These are phyloP conservation scores for Perca fluviatilis DNA, from an alignment of 2,113 vertebrate genomes.

Conservation along the genomic window DNA sequence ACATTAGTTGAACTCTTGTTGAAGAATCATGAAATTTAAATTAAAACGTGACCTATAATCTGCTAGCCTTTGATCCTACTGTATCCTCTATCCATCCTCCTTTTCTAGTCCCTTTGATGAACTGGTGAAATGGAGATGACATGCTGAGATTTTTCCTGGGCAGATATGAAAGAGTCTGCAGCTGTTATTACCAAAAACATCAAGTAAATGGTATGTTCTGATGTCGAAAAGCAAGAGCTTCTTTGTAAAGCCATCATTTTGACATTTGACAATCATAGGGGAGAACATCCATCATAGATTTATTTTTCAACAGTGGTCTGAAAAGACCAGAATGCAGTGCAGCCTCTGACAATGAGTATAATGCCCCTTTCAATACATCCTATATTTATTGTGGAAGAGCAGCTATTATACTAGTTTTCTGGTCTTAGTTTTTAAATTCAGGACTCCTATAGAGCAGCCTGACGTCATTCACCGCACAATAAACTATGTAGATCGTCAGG, in stretches of 20 bases:
- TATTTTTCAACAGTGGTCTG: not conserved
- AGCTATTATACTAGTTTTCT: too few relatives aligned
- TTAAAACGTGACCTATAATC: not conserved
- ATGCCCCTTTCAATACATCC: not conserved
- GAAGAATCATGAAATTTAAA: not conserved
- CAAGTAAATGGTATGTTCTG: slow-evolving; percentile 8
- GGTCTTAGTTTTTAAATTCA: too few relatives aligned
- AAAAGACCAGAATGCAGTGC: not conserved
- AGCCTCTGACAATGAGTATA: not conserved
- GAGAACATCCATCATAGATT: not conserved
- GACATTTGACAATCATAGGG: slow-evolving; percentile 23
- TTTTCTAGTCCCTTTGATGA: slow-evolving; percentile 11
- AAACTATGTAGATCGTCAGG: too few relatives aligned
- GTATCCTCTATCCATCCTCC: not conserved
- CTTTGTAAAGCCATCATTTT: not conserved
- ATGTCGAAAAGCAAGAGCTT: slow-evolving; percentile 6
- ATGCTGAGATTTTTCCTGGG: slow-evolving; percentile 1
- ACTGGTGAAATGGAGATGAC: not conserved
- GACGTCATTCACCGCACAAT: too few relatives aligned
- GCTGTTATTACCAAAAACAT: slow-evolving; percentile 6
- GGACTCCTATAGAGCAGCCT: too few relatives aligned
- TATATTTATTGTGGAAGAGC: too few relatives aligned
- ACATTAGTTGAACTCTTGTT: not conserved
- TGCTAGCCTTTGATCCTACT: not conserved
- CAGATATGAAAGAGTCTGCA: slow-evolving; percentile 8